Evolutionary conservation across 2,797 vertebrate genomes (phyloP), one percentile per base, ranked within the genome.

Genomic region (Gymnoscopelus braueri): DNA sequence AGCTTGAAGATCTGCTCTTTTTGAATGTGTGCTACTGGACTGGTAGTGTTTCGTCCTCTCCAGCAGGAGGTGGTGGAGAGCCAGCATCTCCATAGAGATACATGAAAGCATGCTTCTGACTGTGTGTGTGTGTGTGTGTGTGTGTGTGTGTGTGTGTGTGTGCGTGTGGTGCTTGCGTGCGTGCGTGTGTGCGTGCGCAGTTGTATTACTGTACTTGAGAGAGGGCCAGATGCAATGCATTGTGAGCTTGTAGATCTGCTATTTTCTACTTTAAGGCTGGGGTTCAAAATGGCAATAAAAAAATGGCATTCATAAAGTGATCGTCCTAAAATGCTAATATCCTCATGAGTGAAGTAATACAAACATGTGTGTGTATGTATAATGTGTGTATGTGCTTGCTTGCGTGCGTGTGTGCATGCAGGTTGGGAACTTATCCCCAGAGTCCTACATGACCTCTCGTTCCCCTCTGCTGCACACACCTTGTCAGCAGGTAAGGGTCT

Each of bases 401-500:
- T 24, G 66, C 32, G 24, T 56, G 14, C 26, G 19, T 67, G 65
- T 67, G 65, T 71, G 11, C 32, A 14, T 65, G 32, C 48, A 29
- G 12, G 13, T 19, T 51, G n/a, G 6, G 35, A 52, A 29, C 53
- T 53, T 67, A 10, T 84, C 75, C 72, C 63, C 60, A 63, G 74
- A 83, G 79, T 53, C 78, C 65, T 68, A 78, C 67, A 87, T 87
- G 88, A 89, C 85, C 88, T 87, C 78, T 62, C 69, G 44, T 69
- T 85, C 83, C 85, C 81, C 83, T 84, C 67, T 78, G 82, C 72
- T 75, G 80, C 79, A 71, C 65, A 87, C 77, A 76, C 81, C 83
- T 81, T 92, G 87, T 89, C 86, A 87, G 82, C 58, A 49, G 74
- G 75, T 77, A 53, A 53, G 65, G 83, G 72, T 71, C 79, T 90